These are phyloP conservation scores for Epinephelus coioides DNA, from an alignment of 2,797 vertebrate genomes.

Conservation along the genomic window DNA sequence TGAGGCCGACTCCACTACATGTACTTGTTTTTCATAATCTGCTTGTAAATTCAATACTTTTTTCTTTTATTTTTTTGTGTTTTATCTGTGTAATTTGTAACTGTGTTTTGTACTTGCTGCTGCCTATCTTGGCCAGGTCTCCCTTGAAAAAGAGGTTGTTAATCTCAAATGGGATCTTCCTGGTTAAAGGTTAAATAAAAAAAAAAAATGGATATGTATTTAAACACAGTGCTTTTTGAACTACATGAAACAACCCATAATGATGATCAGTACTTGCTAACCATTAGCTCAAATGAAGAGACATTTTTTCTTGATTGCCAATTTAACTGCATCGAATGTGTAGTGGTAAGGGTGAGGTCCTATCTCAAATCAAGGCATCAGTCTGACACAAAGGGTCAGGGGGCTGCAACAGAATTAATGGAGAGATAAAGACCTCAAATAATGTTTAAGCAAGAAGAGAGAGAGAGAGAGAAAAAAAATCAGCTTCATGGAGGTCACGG, in stretches of 20 bases:
- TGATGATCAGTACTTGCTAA: neutral
- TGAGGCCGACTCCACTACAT: too few species aligned
- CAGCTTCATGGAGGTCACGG: neutral
- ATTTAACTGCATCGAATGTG: neutral
- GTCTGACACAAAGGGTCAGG: neutral
- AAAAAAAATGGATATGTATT: neutral
- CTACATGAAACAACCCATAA: neutral
- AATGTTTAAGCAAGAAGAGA: neutral
- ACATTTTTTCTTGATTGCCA: constrained; percentile 3
- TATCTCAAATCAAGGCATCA: neutral
- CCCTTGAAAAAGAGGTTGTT: too few species aligned
- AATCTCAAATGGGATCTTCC: too few species aligned
- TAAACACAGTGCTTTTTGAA: neutral
- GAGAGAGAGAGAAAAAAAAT: neutral
- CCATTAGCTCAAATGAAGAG: constrained; percentile 1
- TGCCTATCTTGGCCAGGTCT: too few species aligned
- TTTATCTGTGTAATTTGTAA: too few species aligned
- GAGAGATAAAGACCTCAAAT: neutral
- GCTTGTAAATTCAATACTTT: too few species aligned
- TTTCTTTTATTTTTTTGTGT: too few species aligned
- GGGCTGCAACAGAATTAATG: neutral
- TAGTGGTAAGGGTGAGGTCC: neutral
- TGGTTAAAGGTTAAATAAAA: too few species aligned
- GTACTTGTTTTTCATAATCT: too few species aligned
- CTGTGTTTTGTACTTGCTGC: too few species aligned